Percentiles rank a stretch among this genome's conserved stretches.
These are phyloP conservation scores for Thysanoteuthis rhombus DNA, from an alignment of 2,888 invertebrate genomes.

Conservation along the genomic window DNA sequence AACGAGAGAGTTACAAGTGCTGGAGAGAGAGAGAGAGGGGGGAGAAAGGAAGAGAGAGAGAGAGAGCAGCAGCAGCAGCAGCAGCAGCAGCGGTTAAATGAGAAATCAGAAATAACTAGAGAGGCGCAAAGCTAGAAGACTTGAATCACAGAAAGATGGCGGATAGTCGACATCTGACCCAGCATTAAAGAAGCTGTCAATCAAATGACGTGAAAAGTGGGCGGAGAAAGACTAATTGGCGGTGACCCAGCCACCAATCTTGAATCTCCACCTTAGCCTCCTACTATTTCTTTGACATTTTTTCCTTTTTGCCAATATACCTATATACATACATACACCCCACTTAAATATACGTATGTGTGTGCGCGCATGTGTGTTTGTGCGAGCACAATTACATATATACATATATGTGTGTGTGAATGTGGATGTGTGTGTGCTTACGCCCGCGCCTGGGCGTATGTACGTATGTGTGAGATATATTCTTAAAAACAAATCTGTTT, in stretches of 20 bases:
- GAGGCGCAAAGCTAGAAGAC: neutral
- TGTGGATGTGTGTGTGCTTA: too few relatives aligned
- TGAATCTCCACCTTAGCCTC: neutral
- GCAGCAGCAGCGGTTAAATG: neutral
- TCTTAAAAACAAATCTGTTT: too few relatives aligned
- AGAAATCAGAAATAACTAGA: neutral
- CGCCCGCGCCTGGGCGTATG: too few relatives aligned
- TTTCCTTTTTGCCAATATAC: too few relatives aligned
- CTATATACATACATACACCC: neutral
- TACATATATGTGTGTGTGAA: too few relatives aligned
- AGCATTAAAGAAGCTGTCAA: neutral
- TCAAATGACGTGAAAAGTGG: neutral
- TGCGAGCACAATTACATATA: neutral
- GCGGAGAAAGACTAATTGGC: neutral
- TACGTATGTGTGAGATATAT: too few relatives aligned
- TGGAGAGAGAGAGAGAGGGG: neutral
- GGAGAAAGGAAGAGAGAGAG: neutral
- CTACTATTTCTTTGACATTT: neutral
- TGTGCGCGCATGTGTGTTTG: neutral
- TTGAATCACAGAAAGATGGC: neutral
- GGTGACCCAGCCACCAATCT: neutral
- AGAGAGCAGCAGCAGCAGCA: neutral
- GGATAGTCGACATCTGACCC: neutral
- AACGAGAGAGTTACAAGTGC: neutral
- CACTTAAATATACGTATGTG: neutral